phyloP scores from a whole-genome alignment of 2,797 vertebrate species.

The Argentina silus region DNA sequence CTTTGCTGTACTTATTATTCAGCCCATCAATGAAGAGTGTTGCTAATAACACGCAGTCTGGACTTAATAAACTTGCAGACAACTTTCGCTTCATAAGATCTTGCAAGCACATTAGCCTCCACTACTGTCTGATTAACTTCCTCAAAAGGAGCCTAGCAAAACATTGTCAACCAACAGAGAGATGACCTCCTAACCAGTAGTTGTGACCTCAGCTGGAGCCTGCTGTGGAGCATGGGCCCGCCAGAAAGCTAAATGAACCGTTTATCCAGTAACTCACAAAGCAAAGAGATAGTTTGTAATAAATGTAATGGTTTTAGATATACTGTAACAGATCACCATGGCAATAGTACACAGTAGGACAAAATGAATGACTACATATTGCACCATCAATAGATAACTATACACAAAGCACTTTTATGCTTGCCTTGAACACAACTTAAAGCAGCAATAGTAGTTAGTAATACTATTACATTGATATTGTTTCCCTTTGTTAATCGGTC shows the following conservation, averaged over 20 bases:
- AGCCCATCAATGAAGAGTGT: too few species aligned
- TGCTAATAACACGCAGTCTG: too few species aligned
- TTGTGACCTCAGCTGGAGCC: not conserved
- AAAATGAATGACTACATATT: constrained; percentile 51
- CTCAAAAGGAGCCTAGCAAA: too few species aligned
- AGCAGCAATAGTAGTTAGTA: constrained; percentile 12
- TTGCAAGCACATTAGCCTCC: too few species aligned
- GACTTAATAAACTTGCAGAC: too few species aligned
- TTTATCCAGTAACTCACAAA: not conserved
- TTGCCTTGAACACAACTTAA: constrained; percentile 50
- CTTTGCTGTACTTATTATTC: too few species aligned
- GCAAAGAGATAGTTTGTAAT: constrained; percentile 12
- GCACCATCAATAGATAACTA: constrained; percentile 59
- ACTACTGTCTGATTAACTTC: too few species aligned
- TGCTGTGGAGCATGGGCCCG: not conserved
- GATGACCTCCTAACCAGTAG: too few species aligned
- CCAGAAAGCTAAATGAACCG: not conserved
- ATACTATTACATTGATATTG: not conserved
- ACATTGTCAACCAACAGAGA: too few species aligned
- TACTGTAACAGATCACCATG: constrained; percentile 55
- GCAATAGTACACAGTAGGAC: constrained; percentile 53
- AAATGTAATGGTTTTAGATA: constrained; percentile 27
- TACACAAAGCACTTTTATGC: constrained; percentile 62
- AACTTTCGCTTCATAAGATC: too few species aligned
- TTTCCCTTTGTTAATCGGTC: not conserved